Conservation (phyloP, 1,140 invertebrate genomes). For the Rhyzopertha dominica region DNA sequence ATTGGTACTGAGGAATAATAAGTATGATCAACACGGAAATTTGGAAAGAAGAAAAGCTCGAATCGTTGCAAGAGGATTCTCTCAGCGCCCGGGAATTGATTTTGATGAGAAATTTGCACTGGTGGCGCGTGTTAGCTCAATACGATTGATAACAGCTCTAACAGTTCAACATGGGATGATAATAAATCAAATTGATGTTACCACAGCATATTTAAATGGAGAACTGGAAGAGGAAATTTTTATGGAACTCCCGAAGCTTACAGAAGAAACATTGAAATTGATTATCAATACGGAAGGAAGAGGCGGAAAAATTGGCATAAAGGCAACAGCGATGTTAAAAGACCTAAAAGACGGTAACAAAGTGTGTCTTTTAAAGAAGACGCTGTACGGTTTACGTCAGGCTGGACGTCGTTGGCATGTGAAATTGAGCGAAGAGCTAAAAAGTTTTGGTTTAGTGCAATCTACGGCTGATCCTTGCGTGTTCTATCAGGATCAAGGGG, state of each 20-base stretch:
- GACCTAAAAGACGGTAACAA: too few species aligned
- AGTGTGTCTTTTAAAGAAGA: too few species aligned
- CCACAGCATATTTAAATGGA: conserved; percentile 45
- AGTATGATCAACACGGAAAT: too few species aligned
- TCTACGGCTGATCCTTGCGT: too few species aligned
- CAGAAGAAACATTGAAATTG: conserved; percentile 1
- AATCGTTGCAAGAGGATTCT: conserved; percentile 45
- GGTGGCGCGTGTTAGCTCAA: conserved; percentile 24
- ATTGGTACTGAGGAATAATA: too few species aligned
- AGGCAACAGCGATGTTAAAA: too few species aligned
- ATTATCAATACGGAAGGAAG: neutral
- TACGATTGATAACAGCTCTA: conserved; percentile 39
- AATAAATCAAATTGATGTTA: conserved; percentile 45
- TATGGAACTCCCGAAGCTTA: conserved; percentile 37
- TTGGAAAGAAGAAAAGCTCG: conserved; percentile 42
- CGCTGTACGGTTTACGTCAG: too few species aligned
- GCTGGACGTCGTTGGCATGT: too few species aligned
- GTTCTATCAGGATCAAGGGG: too few species aligned
- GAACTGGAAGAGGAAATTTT: conserved; percentile 41
- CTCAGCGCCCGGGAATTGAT: conserved; percentile 41
- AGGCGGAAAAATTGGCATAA: too few species aligned
- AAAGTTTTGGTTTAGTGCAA: too few species aligned
- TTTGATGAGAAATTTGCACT: conserved; percentile 39
- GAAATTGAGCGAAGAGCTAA: too few species aligned
- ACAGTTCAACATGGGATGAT: neutral